Evolutionary conservation across 1,140 invertebrate species (phyloP).

Genomic region (Leptopilina boulardi): DNA sequence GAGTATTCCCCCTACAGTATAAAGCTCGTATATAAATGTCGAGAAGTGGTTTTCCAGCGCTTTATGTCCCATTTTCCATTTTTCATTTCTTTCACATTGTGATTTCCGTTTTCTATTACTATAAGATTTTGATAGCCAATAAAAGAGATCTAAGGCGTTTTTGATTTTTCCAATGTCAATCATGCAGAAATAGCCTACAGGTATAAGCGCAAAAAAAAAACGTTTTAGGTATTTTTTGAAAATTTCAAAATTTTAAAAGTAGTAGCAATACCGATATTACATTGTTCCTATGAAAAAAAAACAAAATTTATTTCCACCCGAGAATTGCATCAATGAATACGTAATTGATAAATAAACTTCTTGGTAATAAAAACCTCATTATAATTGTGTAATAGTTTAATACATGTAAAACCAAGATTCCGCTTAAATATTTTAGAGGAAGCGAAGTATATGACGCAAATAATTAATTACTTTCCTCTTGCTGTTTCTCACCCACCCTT

Average conservation of each 20-base stretch:
- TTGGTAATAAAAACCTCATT: constrained; percentile 1
- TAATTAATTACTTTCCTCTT: constrained; percentile 41
- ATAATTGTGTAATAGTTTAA: constrained; percentile 24
- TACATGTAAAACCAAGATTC: constrained; percentile 19
- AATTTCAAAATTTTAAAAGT: too few relatives aligned
- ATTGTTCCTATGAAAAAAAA: too few relatives aligned
- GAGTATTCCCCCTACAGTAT: background rate
- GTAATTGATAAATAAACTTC: background rate
- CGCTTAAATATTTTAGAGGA: constrained; percentile 15
- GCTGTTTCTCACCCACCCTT: background rate
- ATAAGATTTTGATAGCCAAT: constrained; percentile 2
- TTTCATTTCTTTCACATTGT: background rate
- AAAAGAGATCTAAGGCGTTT: background rate
- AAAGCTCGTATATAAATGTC: constrained; percentile 26
- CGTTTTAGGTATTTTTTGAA: too few relatives aligned
- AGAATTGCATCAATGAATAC: background rate
- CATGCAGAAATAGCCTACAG: too few relatives aligned
- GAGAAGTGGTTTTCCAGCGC: constrained; percentile 14
- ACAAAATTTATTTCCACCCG: background rate
- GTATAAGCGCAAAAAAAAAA: too few relatives aligned
- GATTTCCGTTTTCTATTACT: constrained; percentile 27
- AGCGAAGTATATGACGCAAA: constrained; percentile 29
- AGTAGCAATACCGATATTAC: too few relatives aligned
- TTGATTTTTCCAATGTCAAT: background rate
- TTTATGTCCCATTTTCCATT: constrained; percentile 15